Evolutionary conservation across 2,888 invertebrate species (phyloP).

Genomic region (Aelia acuminata): DNA sequence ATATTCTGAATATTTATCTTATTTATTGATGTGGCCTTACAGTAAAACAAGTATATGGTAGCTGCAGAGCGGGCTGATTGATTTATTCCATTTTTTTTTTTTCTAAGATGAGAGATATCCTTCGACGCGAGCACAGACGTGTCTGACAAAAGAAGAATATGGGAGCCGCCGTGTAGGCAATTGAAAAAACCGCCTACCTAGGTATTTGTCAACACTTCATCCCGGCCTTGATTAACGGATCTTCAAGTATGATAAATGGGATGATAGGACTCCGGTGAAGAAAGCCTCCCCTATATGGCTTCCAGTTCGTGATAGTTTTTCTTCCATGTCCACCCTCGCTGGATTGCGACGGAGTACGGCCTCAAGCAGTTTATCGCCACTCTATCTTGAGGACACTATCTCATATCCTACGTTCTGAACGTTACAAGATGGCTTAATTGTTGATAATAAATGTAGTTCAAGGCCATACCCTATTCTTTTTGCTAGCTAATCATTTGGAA

Average conservation of each 20-base stretch:
- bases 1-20: too few relatives aligned
- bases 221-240: conserved; percentile 29
- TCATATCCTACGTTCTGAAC: not conserved
- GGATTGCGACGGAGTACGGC: not conserved
- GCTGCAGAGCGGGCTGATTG: not conserved
- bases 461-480: too few relatives aligned
- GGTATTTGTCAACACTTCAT: conserved; percentile 47
- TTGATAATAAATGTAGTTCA: not conserved
- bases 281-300: conserved; percentile 15
- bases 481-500: too few relatives aligned
- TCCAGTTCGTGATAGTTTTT: conserved; percentile 31
- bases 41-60: not conserved
- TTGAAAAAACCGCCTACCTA: conserved; percentile 28
- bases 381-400: not conserved
- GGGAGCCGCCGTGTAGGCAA: conserved; percentile 28
- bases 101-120: not conserved
- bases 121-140: not conserved
- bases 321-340: conserved; percentile 1
- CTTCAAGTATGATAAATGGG: conserved; percentile 46
- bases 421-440: not conserved
- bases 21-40: not conserved
- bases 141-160: not conserved
- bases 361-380: not conserved
- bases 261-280: not conserved
- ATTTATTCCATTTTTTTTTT: conserved; percentile 8